phyloP scores from a whole-genome alignment of 2,888 invertebrate species.

The Notocelia uddmanniana region DNA sequence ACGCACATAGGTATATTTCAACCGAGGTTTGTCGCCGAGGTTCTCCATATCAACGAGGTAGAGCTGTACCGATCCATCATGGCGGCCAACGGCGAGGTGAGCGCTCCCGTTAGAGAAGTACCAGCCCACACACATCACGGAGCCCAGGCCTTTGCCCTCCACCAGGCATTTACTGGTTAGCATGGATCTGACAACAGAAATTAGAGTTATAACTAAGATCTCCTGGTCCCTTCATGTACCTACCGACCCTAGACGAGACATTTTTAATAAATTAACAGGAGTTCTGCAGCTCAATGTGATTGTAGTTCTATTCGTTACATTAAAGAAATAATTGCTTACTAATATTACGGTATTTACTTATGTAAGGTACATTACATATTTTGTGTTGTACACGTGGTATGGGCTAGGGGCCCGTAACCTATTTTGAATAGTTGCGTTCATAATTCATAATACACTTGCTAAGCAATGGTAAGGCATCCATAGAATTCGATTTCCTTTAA shows the following conservation, averaged over 20 bases:
- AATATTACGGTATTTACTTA: too few species aligned
- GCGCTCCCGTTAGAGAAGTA: conserved; percentile 62
- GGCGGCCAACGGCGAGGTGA: conserved; percentile 77
- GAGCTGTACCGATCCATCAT: conserved; percentile 80
- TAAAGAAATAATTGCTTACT: too few species aligned
- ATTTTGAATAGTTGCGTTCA: not conserved
- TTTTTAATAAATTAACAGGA: too few species aligned
- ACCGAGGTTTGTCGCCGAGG: conserved; percentile 68
- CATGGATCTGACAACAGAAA: conserved; percentile 61
- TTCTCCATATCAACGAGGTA: conserved; percentile 82
- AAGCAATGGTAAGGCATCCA: not conserved
- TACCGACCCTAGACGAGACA: too few species aligned
- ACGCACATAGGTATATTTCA: conserved; percentile 79
- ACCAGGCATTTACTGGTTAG: conserved; percentile 72
- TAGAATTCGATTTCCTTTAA: not conserved
- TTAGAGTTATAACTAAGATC: not conserved
- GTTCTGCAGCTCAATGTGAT: too few species aligned
- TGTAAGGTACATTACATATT: too few species aligned
- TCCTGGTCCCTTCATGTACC: too few species aligned
- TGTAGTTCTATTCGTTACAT: too few species aligned
- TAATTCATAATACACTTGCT: too few species aligned
- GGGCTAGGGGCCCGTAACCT: conserved; percentile 1
- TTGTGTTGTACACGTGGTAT: not conserved
- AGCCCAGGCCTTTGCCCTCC: conserved; percentile 75
- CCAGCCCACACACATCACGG: conserved; percentile 79